These are phyloP conservation scores for Nothocercus nigrocapillus DNA, from an alignment of 2,113 vertebrate genomes.

Conservation along the genomic window DNA sequence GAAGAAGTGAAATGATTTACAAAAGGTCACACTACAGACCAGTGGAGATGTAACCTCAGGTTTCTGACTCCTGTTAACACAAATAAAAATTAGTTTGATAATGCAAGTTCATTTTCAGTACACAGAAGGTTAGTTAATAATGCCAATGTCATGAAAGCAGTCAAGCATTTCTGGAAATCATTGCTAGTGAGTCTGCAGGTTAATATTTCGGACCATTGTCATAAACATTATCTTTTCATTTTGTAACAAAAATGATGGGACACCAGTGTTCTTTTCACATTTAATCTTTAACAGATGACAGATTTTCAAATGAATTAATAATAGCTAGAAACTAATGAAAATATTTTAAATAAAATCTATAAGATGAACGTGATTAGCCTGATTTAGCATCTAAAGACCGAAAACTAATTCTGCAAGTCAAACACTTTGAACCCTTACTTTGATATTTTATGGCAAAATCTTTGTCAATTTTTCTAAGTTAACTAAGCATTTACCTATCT, in stretches of 20 bases:
- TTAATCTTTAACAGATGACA: neutral
- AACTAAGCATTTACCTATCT: neutral
- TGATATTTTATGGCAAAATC: neutral
- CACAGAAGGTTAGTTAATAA: neutral
- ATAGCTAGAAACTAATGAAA: neutral
- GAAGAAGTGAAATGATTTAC: neutral
- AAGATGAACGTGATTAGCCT: neutral
- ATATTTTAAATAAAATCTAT: neutral
- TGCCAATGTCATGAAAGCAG: neutral
- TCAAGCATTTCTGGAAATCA: neutral
- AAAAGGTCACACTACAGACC: neutral
- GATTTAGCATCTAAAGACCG: neutral
- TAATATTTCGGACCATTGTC: neutral
- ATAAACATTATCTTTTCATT: neutral
- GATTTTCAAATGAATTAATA: neutral
- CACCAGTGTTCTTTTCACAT: neutral
- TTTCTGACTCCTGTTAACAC: neutral
- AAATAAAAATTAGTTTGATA: neutral
- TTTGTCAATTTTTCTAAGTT: neutral
- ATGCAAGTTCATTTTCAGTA: neutral
- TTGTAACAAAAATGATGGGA: neutral
- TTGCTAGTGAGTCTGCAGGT: neutral
- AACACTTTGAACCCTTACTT: neutral
- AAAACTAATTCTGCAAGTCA: slow-evolving; percentile 12
- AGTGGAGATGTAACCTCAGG: neutral